Percentiles rank a stretch among this genome's conserved stretches.
phyloP scores from a whole-genome alignment of 2,113 vertebrate species.

The Motacilla tschutschensis region DNA sequence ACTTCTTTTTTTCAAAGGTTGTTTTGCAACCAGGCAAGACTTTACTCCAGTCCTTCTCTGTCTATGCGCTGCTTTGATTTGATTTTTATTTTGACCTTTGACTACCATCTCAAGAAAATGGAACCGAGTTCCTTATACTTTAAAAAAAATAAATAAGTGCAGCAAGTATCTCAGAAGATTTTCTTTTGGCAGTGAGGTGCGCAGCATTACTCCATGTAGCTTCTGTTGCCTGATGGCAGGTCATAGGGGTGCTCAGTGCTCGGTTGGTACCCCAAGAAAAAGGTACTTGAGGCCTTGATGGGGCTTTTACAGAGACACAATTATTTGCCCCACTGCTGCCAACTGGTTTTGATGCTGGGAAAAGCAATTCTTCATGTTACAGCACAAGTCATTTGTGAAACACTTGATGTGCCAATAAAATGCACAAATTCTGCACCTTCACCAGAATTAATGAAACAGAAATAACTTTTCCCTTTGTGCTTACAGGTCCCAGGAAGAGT shows the following conservation, averaged over 20 bases:
- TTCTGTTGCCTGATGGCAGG: neutral
- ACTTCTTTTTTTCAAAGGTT: neutral
- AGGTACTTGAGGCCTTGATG: neutral
- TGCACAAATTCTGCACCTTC: neutral
- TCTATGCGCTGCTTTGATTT: neutral
- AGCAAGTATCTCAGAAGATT: neutral
- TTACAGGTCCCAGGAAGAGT: conserved; percentile 56
- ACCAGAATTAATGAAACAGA: neutral
- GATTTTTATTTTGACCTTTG: neutral
- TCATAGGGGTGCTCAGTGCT: neutral
- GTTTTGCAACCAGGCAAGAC: neutral
- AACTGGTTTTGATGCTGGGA: neutral
- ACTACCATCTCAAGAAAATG: neutral
- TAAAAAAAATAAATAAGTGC: neutral
- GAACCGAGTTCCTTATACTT: neutral
- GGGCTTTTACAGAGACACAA: neutral
- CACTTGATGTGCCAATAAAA: neutral
- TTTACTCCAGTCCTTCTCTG: neutral
- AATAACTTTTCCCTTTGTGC: neutral
- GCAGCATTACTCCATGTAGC: neutral
- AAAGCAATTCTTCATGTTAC: neutral
- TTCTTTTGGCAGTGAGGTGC: neutral
- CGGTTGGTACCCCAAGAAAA: neutral
- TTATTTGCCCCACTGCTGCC: neutral
- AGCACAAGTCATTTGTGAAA: neutral